Base-by-base conservation (phyloP, 2,113 vertebrate genomes). In the Albula goreensis region DNA sequence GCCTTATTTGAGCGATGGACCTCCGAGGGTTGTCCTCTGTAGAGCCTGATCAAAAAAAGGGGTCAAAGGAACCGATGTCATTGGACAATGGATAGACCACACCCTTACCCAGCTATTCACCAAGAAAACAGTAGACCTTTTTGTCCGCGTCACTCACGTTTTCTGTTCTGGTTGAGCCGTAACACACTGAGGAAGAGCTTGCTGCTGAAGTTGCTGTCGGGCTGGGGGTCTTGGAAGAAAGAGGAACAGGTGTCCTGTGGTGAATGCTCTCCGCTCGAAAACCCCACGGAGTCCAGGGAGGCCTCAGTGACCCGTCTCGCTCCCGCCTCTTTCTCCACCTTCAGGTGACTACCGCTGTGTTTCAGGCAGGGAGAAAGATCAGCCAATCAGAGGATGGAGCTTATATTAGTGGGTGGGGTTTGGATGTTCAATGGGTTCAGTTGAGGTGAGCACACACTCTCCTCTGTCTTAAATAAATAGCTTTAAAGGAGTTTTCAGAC, bases 141-240 rank as follows among this genome's bases (percentile, higher is more conserved):
- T 41, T 41, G 31, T 9, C 31, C 12, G n/a, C 10, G 85, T 9
- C n/a, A 89, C 91, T 91, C 78, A 92, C 91, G 87, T 84, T 92
- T 94, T 85, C 91, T 83, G 89, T 86, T 94, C 89, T 93, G 92
- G 90, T 92, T 94, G 50, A 95, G 92, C 31, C 92, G 93, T 11
- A 95, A 91, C 2, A 93, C 88, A 50, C 93, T 95, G 85, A 96
- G 90, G 91, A 96, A 94, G 17, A 96, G 89, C 85, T 95, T 93
- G 11, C 90, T 93, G 89, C 84, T 95, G 79, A 96, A 91, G 86
- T 90, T 89, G 82, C 92, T 88, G 49, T 91, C 92, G 0, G 80
- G 77, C 0, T 90, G 87, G 0, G n/a, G 84, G 0, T 91, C 90
- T 0, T 90, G 89, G 87, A 94, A 95, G 3, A 95, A 90, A 0